phyloP scores from a whole-genome alignment of 2,113 vertebrate genomes.

The Piaya cayana region DNA sequence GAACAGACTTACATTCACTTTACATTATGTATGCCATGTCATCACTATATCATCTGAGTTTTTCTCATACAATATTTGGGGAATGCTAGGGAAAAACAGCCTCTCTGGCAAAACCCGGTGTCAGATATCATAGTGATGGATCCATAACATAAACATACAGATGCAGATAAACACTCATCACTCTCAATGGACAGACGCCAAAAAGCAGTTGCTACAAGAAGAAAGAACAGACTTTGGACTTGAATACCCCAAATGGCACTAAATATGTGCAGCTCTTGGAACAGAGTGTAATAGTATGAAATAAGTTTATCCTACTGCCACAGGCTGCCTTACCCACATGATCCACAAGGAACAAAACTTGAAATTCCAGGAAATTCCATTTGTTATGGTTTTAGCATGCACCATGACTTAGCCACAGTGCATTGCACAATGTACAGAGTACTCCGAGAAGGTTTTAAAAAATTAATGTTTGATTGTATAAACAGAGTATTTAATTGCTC shows the following conservation, averaged over 20 bases:
- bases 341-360: neutral
- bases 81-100: neutral
- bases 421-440: neutral
- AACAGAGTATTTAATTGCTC: conserved; percentile 25
- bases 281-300: neutral
- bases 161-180: neutral
- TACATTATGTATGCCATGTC: neutral
- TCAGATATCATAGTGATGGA: neutral
- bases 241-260: neutral
- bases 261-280: neutral
- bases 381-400: neutral
- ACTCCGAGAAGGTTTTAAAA: neutral
- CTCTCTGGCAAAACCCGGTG: neutral
- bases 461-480: neutral
- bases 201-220: neutral
- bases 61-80: neutral
- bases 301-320: neutral
- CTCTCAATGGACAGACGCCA: neutral
- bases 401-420: neutral
- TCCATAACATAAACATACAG: neutral
- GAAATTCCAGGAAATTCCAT: neutral
- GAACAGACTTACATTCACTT: neutral
- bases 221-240: neutral
- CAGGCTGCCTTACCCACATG: neutral
- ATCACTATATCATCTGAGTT: neutral